A percentile compares a stretch with the other conserved stretches of the same genome.
phyloP scores from a whole-genome alignment of 2,888 invertebrate species.

The Pachymerium ferrugineum region DNA sequence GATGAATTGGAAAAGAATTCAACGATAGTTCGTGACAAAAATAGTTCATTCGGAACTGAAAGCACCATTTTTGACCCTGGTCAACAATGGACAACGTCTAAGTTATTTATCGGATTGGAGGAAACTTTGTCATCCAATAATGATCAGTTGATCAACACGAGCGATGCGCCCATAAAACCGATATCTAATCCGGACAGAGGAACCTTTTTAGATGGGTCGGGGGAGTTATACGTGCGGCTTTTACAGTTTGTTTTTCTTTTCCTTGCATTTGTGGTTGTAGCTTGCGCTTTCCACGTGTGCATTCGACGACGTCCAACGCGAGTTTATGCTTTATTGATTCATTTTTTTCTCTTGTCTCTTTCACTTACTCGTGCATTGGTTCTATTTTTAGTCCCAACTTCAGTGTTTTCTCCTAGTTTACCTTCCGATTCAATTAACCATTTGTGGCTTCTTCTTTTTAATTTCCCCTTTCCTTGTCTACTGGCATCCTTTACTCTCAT shows the following conservation, averaged over 20 bases:
- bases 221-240: not conserved
- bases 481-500: not conserved
- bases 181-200: too few species aligned
- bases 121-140: too few species aligned
- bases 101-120: too few species aligned
- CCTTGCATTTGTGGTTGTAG: not conserved
- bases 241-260: not conserved
- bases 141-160: too few species aligned
- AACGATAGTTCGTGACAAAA: too few species aligned
- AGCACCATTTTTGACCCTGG: not conserved
- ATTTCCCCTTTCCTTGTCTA: not conserved
- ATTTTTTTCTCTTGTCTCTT: not conserved
- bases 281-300: not conserved
- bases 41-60: too few species aligned
- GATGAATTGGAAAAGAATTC: too few species aligned
- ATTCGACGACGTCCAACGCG: not conserved
- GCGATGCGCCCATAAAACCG: too few species aligned
- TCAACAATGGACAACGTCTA: not conserved
- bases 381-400: not conserved
- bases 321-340: not conserved
- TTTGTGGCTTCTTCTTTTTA: not conserved
- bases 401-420: not conserved
- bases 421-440: not conserved
- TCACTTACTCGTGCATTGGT: not conserved
- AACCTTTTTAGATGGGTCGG: not conserved